phyloP scores from a whole-genome alignment of 2,113 vertebrate genomes.

The Thalassarche chlororhynchos region DNA sequence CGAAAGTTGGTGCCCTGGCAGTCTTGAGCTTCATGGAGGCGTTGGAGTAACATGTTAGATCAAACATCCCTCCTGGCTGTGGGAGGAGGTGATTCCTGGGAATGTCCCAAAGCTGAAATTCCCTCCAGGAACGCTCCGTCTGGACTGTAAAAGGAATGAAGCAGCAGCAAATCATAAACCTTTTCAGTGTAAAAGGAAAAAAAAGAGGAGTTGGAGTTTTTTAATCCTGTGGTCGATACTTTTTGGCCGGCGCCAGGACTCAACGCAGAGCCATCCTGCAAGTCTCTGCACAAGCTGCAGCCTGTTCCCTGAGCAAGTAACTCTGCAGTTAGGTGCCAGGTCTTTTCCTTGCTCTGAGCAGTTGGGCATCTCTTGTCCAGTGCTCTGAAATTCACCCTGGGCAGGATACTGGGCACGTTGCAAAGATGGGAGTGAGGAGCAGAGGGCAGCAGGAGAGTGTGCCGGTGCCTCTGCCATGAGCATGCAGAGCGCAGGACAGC shows the following conservation, averaged over 20 bases:
- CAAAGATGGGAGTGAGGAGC: neutral
- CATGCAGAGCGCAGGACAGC: neutral
- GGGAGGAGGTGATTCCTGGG: neutral
- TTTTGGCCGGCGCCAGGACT: neutral
- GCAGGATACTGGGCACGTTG: rapidly evolving
- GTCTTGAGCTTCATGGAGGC: neutral
- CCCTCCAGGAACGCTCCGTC: neutral
- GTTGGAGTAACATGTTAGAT: neutral
- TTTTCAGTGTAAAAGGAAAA: neutral
- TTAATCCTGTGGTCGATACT: neutral
- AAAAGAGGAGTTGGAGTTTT: neutral
- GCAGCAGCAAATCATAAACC: neutral
- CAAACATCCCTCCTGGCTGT: neutral
- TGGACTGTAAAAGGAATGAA: neutral
- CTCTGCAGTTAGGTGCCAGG: neutral
- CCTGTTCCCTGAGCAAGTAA: neutral
- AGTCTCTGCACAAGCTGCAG: neutral
- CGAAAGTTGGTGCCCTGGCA: neutral
- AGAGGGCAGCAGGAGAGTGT: neutral
- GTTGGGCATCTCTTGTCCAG: neutral
- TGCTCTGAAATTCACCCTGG: neutral
- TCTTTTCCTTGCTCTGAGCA: neutral
- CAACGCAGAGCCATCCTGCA: neutral
- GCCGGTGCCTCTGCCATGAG: neutral
- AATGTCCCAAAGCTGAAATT: neutral